Evolutionary conservation across 2,797 vertebrate genomes (phyloP), one percentile per base, ranked within the genome.

Genomic region (Adelosebastes latens): DNA sequence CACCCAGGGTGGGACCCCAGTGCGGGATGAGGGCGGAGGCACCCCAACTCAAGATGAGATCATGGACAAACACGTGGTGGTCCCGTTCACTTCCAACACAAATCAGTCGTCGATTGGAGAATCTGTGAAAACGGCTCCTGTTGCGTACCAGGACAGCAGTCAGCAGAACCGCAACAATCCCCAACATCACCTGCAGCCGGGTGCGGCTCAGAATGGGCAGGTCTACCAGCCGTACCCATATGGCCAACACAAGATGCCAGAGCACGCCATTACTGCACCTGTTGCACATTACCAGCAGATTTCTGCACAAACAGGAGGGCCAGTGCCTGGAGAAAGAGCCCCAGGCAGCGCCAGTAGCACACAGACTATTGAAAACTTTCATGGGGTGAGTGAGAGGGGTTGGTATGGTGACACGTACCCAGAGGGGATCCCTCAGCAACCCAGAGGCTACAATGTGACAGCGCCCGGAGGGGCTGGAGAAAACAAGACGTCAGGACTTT

Each of bases 21-120:
- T 99, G 60, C 95, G 98, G 0, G 99, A 99, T 0, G 98, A 99
- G 72, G 96, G 97, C 0, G 98, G 98, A 8, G 97, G 98, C 67
- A 99, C 99, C 0, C 98, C 99, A 2, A 99, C 99, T 31, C 98
- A 99, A 87, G 99, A 99, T 2, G 99, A 99, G 92, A 97, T 98
- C 75, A 99, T 98, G 97, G 99, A 99, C 84, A 97, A 96, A 46
- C 95, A 97, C 0, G 77, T 16, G 3, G 93, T 93, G 0, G 96
- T 95, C 18, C 95, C 95, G 0, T 89, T 88, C 2, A 7, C 68
- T 11, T 70, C 87, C 13, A 80, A 58, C 25, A n/a, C 68, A 52
- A 81, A 78, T 42, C 77, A 32, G 56, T 11, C 59, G 24, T 82
- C 80, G 60, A 5, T 42, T 12, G 75, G 53, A 27, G 77, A 88